Evolutionary conservation across 64 coral and sea anemone species (phyloP), one percentile per base, ranked within the genome.

Genomic region (Porites australiensis): DNA sequence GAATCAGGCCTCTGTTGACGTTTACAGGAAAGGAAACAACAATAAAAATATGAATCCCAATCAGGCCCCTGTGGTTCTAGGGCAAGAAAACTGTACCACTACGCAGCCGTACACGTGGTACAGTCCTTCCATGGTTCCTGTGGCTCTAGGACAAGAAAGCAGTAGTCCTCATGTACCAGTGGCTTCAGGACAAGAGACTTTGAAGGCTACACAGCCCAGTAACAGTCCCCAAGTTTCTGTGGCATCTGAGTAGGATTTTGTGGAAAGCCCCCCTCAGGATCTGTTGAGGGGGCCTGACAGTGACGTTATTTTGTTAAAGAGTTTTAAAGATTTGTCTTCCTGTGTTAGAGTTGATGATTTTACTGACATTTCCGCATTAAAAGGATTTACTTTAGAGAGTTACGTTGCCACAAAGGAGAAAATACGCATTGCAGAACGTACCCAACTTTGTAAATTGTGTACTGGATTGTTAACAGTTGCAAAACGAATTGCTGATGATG

Each of bases 231-330:
- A 82, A 82, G 52, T 37, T 82, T 54, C 79, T 58, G 52, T 44
- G 55, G 79, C 16, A 82, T 8, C 53, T 7, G 58, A 43, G 15
- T 58, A 61, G 81, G 58, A 60, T 83, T 83, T 83, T 83, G 16
- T 58, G 57, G 57, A 64, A 83, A 83, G 81, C 81, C 58, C 81
- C 81, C 81, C 53, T 83, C 21, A 61, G 20, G 59, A 83, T n/a
- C 16, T 64, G 15, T 48, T 65, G 57, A 71, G 66, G 48, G 62
- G 0, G 68, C 21, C 11, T 49, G 45, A 70, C 21, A 55, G 72
- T 73, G 84, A 58, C 10, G 53, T 55, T 5, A 7, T 55, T 5
- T 55, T 55, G 53, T 11, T 55, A 55, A 55, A 55, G 53, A 55
- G 53, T 55, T 55, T 55, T 55, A 5, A 55, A 55, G 0, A 55